Base-by-base conservation (phyloP, 2,888 invertebrate species). In the Aporophyla lueneburgensis region DNA sequence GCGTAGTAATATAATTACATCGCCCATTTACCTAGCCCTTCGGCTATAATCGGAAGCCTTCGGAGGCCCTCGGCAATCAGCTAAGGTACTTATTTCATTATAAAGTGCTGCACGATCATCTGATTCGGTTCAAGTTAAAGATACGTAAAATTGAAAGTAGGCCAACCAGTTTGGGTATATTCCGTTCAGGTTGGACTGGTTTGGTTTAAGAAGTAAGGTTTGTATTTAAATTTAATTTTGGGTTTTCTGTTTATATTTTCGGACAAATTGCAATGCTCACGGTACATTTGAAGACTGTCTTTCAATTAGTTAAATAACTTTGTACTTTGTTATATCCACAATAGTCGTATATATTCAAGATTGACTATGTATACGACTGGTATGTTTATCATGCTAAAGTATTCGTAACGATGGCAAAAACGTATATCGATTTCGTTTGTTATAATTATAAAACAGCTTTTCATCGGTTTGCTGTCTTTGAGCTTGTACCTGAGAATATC, bases 91-190 rank as follows among this genome's bases (percentile, higher is more conserved):
- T 53, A 27, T 71, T 78, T 53, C 3, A 19, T 66, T 27, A 61
- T 1, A 16, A 67, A 66, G 27, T 21, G 21, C 43, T 40, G 21
- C 21, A 54, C 16, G 21, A 74, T 62, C 67, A 68, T 71, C 67
- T 67, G 62, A 54, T 74, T 54, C 54, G 14, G 14, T 69, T 40
- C 53, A 43, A 66, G 24, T 58, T 27, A 71, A 53, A 56, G 1
- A 59, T 53, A 46, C 19, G 7, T 53, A 69, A 81, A 81, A 77
- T 81, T 43, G 81, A 81, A 81, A 81, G 81, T 81, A 46, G 59
- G 7, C 69, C 65, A 62, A 81, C 81, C 69, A 62, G 81, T 81
- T 81, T 76, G 56, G 12, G n/a, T 61, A 51, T 69, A 70, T 62
- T 72, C 33, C 21, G 16, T 56, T 40, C 68, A 66, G 2, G 56